A percentile compares a stretch with the other conserved stretches of the same genome.
phyloP scores from a whole-genome alignment of 2,797 vertebrate species.

The Discoglossus pictus region DNA sequence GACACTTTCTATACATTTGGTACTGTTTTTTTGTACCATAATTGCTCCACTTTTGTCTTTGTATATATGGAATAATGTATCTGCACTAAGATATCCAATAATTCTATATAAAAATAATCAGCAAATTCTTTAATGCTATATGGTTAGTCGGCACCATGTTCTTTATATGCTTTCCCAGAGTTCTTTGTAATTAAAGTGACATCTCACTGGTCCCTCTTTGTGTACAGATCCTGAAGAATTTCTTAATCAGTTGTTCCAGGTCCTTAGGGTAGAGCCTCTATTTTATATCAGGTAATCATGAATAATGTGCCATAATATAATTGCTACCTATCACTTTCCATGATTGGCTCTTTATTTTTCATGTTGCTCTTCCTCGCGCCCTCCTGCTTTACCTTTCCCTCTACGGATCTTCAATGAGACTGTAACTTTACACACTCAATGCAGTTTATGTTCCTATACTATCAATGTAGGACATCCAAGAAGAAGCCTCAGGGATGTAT shows the following conservation, averaged over 20 bases:
- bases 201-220: not conserved
- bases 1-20: too few species aligned
- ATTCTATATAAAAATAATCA: too few species aligned
- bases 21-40: too few species aligned
- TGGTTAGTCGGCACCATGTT: too few species aligned
- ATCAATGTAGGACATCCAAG: constrained; percentile 65
- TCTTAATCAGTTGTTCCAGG: constrained; percentile 81
- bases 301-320: not conserved
- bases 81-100: too few species aligned
- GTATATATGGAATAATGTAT: too few species aligned
- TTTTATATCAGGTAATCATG: constrained; percentile 80
- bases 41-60: too few species aligned
- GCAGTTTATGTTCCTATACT: not conserved
- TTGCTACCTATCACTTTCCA: too few species aligned
- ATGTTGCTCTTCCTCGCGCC: not conserved
- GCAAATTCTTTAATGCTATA: too few species aligned
- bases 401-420: too few species aligned
- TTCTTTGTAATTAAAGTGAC: not conserved
- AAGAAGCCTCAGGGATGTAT: constrained; percentile 77
- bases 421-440: too few species aligned
- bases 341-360: too few species aligned
- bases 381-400: not conserved
- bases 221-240: constrained; percentile 76
- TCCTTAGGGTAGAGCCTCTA: constrained; percentile 76
- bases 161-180: not conserved